These are phyloP conservation scores for Prunella strophiata DNA, from an alignment of 2,797 vertebrate genomes.

Conservation along the genomic window DNA sequence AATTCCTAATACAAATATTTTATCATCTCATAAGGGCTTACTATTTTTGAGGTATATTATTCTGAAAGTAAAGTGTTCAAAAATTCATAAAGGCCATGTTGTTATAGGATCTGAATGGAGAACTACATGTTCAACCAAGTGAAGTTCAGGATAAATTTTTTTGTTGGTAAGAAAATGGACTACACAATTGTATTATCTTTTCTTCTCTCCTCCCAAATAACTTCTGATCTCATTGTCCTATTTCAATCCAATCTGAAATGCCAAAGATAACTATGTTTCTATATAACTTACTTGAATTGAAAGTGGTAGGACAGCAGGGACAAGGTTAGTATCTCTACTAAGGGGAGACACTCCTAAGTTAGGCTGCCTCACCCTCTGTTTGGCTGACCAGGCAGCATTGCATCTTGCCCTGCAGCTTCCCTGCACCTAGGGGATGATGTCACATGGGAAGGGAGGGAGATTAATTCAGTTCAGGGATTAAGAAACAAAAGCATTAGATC, in stretches of 20 bases:
- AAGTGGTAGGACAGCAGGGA: neutral
- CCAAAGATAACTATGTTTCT: neutral
- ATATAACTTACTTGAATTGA: rapidly evolving
- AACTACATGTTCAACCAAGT: neutral
- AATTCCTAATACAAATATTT: neutral
- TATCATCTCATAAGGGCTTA: neutral
- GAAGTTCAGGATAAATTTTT: neutral
- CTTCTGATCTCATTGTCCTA: neutral
- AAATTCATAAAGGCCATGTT: neutral
- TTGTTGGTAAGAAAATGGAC: neutral
- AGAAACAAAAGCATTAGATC: conserved; percentile 56
- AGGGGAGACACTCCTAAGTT: neutral
- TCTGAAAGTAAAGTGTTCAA: neutral
- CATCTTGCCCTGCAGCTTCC: neutral
- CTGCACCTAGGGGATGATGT: conserved; percentile 9
- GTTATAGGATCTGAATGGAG: neutral
- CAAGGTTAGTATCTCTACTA: neutral
- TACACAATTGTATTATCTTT: neutral
- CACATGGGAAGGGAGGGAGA: conserved; percentile 39
- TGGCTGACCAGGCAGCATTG: neutral
- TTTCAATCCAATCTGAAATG: neutral
- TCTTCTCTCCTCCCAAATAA: neutral
- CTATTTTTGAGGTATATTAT: neutral
- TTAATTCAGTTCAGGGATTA: conserved; percentile 57
- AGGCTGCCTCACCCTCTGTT: neutral